These are phyloP conservation scores for Hippoglossus stenolepis DNA, from an alignment of 2,113 vertebrate species.

Conservation along the genomic window DNA sequence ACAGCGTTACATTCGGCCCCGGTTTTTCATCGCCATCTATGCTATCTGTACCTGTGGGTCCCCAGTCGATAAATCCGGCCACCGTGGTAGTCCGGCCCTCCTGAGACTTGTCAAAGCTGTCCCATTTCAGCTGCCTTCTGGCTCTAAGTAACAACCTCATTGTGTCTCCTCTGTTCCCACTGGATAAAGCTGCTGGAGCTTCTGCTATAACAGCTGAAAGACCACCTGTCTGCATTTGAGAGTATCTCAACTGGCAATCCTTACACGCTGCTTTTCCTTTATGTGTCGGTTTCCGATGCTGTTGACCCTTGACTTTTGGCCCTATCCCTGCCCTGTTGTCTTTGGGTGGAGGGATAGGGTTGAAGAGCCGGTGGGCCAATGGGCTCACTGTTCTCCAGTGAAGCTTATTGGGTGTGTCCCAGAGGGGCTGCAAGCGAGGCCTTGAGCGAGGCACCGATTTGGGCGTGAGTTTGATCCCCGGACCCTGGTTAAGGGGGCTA, in stretches of 20 bases:
- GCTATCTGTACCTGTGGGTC: slow-evolving; percentile 82
- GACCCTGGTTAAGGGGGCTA: slow-evolving; percentile 77
- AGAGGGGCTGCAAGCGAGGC: slow-evolving; percentile 73
- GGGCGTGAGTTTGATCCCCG: slow-evolving; percentile 74
- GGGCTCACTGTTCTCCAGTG: slow-evolving; percentile 81
- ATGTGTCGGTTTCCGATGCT: slow-evolving; percentile 61
- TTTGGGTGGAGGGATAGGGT: slow-evolving; percentile 64
- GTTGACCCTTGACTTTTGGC: slow-evolving; percentile 63
- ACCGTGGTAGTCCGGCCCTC: slow-evolving; percentile 84
- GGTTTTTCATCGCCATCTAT: slow-evolving; percentile 71
- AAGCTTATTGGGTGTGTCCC: slow-evolving; percentile 76
- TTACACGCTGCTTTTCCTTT: slow-evolving; percentile 70
- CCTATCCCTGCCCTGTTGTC: slow-evolving; percentile 61
- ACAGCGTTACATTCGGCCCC: slow-evolving; percentile 72
- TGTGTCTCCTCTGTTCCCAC: slow-evolving; percentile 53
- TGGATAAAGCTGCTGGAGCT: slow-evolving; percentile 59
- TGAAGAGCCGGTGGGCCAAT: slow-evolving; percentile 71
- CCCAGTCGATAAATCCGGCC: slow-evolving; percentile 87
- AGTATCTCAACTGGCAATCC: slow-evolving; percentile 71
- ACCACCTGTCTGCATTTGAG: slow-evolving; percentile 60
- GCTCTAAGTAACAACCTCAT: slow-evolving; percentile 73
- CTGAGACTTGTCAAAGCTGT: slow-evolving; percentile 76
- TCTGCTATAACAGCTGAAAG: slow-evolving; percentile 51
- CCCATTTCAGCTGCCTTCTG: slow-evolving; percentile 82
- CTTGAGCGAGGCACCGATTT: slow-evolving; percentile 73